Base-by-base conservation (phyloP, 2,888 invertebrate species). In the Eudemis profundana region DNA sequence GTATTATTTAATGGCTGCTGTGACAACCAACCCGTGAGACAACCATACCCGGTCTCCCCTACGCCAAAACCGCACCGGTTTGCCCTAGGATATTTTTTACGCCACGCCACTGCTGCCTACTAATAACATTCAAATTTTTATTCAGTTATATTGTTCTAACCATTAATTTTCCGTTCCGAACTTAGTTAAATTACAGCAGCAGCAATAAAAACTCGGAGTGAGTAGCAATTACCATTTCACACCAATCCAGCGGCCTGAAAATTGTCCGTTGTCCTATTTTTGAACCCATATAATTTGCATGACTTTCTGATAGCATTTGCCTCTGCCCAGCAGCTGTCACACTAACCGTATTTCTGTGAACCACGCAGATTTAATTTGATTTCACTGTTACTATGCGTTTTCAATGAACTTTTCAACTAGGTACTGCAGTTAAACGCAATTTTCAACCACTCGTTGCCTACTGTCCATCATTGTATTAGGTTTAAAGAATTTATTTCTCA, bases 271-370 rank as follows among this genome's bases (percentile, higher is more conserved):
- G 47, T 40, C 23, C 49, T 49, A 56, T 56, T 63, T 63, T 63
- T 57, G n/a, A 15, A 12, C 15, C 47, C 23, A 36, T 56, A 63
- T 63, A 57, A 63, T 57, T 63, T 57, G 56, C 49, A 63, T 63
- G 56, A 33, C 38, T 17, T 42, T 63, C 49, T 49, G 56, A 42
- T 42, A 49, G 33, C 21, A 36, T 49, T 56, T 56, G 33, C n/a
- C n/a, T 14, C 36, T 21, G 42, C 33, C 21, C 21, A 23, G 15
- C 60, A 29, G 21, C 46, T 46, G 46, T 21, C 12, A 44, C 21
- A 21, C 46, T 21, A 46, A 46, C 19, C 4, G 46, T 21, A 46
- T 46, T 46, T 15, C 40, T 15, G 10, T 5, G 21, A 19, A 21
- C 21, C n/a, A 21, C 12, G 2, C 44, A 4, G 21, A 21, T 44